Conservation (phyloP, 2,113 vertebrate genomes). For the Climacteris rufus region DNA sequence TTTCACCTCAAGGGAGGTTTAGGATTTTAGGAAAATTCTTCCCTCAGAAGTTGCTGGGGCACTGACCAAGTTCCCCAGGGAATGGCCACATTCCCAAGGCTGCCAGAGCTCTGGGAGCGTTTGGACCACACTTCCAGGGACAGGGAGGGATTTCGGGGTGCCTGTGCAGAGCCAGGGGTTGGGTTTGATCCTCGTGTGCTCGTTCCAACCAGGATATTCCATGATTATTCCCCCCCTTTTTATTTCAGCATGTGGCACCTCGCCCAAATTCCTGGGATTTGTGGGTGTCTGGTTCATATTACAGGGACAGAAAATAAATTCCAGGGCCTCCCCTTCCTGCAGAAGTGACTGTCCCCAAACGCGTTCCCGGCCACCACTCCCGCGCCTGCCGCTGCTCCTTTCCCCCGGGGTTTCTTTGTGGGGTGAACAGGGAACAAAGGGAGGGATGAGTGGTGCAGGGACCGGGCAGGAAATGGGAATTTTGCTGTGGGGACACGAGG, state of each 20-base stretch:
- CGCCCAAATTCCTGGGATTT: neutral
- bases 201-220: neutral
- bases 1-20: neutral
- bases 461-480: neutral
- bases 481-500: neutral
- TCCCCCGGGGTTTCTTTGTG: neutral
- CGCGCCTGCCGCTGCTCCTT: neutral
- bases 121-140: neutral
- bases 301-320: neutral
- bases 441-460: neutral
- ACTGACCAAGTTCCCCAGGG: neutral
- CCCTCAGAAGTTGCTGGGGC: neutral
- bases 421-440: neutral
- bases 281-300: accelerated
- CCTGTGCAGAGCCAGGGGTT: accelerated
- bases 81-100: too few species aligned
- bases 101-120: neutral
- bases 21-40: neutral
- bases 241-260: too few species aligned
- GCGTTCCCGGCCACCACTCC: neutral
- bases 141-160: neutral
- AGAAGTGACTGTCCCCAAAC: neutral
- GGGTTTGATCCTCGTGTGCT: neutral
- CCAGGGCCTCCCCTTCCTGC: neutral
- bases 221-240: neutral